phyloP scores from a whole-genome alignment of 2,888 invertebrate genomes.

The Ischnus inquisitorius region DNA sequence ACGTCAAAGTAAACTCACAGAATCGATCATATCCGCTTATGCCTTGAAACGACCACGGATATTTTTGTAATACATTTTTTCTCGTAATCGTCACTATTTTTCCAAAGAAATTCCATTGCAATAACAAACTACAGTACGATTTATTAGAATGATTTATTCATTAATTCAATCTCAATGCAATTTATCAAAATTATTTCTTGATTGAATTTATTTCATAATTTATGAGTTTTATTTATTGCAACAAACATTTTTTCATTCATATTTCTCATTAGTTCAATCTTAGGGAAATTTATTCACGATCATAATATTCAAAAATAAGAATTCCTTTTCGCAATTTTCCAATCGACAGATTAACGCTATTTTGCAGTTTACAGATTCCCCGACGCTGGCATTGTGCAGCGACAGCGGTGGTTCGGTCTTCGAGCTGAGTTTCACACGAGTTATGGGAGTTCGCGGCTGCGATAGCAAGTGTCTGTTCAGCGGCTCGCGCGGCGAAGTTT shows the following conservation, averaged over 20 bases:
- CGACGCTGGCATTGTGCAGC: constrained; percentile 92
- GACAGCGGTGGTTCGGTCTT: constrained; percentile 99
- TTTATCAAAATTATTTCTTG: no score
- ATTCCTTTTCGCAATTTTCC: constrained; percentile 21
- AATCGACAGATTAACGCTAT: not conserved
- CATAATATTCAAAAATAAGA: not conserved
- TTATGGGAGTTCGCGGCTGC: constrained; percentile 95
- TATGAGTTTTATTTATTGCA: no score
- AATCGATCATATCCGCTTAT: not conserved
- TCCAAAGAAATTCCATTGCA: no score
- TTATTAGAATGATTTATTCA: no score
- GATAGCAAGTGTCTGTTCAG: constrained; percentile 98
- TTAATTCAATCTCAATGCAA: no score
- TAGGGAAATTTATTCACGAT: no score
- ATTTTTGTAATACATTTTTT: no score
- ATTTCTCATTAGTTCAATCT: no score
- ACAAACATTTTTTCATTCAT: no score
- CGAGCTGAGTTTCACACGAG: constrained; percentile 95
- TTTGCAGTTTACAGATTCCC: constrained; percentile 89
- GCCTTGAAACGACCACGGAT: no score
- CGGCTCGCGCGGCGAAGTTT: constrained; percentile 98
- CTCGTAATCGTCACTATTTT: no score
- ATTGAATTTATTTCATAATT: not conserved
- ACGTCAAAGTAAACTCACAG: constrained; percentile 87
- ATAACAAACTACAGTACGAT: no score